A percentile compares a stretch with the other conserved stretches of the same genome.
phyloP scores from a whole-genome alignment of 2,888 invertebrate species.

The Globia sparganii region DNA sequence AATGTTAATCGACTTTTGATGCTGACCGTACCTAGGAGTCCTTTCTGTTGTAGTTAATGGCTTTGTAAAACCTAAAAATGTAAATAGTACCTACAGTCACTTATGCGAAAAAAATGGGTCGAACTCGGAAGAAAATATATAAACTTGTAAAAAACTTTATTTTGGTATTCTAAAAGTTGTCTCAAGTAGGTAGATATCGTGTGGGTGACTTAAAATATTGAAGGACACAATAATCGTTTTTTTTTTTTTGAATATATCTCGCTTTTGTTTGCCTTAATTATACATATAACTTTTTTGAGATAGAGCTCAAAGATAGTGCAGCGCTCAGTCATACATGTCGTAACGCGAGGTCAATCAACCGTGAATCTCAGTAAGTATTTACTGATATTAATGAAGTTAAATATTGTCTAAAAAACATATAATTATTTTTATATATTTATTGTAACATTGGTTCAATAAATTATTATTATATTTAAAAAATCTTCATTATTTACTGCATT shows the following conservation, averaged over 20 bases:
- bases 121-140: background rate
- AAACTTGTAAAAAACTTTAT: background rate
- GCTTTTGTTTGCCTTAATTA: background rate
- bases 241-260: background rate
- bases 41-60: background rate
- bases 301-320: background rate
- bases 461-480: no score
- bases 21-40: background rate
- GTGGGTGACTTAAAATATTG: background rate
- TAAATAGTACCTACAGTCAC: no score
- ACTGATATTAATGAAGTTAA: background rate
- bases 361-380: background rate
- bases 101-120: no score
- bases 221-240: background rate
- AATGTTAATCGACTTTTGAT: no score
- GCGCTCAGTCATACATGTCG: background rate
- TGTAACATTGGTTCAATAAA: no score
- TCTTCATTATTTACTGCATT: background rate
- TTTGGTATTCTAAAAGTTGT: background rate
- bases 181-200: background rate
- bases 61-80: background rate
- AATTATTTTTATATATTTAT: no score
- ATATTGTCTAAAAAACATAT: no score
- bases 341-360: background rate
- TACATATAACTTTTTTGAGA: background rate